phyloP scores from a whole-genome alignment of 1,140 invertebrate species.

The Sogatella furcifera region DNA sequence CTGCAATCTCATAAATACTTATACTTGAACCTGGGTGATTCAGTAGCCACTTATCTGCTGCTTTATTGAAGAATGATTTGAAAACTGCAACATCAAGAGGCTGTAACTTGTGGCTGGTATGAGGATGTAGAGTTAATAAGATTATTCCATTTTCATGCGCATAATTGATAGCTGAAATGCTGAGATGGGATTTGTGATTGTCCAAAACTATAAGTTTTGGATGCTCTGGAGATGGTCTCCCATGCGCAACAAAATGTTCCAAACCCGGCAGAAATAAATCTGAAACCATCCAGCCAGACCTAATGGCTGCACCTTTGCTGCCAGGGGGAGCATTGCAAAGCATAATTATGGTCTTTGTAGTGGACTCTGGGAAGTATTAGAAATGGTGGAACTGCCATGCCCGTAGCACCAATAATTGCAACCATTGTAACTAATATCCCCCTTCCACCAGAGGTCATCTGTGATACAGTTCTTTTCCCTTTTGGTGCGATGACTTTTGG shows the following conservation, averaged over 20 bases:
- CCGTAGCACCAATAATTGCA: slow-evolving; percentile 30
- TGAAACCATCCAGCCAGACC: slow-evolving; percentile 28
- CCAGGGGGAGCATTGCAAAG: slow-evolving; percentile 32
- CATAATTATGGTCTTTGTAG: slow-evolving; percentile 32
- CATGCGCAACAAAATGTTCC: slow-evolving; percentile 30
- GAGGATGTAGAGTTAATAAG: slow-evolving; percentile 35
- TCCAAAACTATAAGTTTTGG: slow-evolving; percentile 32
- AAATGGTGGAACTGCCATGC: slow-evolving; percentile 32
- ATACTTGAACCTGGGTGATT: no score
- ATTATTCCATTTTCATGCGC: slow-evolving; percentile 26
- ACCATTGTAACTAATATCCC: slow-evolving; percentile 34
- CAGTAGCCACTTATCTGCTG: no score
- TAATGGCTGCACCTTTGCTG: slow-evolving; percentile 27
- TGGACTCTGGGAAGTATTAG: slow-evolving; percentile 33
- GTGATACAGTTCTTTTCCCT: slow-evolving; percentile 33
- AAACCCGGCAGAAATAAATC: slow-evolving; percentile 24
- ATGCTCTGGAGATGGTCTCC: slow-evolving; percentile 19
- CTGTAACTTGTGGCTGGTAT: slow-evolving; percentile 36
- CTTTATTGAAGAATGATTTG: no score
- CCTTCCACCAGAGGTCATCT: slow-evolving; percentile 34
- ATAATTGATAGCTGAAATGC: not conserved
- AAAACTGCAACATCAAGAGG: slow-evolving; percentile 27
- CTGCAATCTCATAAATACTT: no score
- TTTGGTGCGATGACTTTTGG: slow-evolving; percentile 32
- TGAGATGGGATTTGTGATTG: slow-evolving; percentile 26